These are phyloP conservation scores for Camponotus fellah DNA, from an alignment of 2,888 invertebrate species.

Conservation along the genomic window DNA sequence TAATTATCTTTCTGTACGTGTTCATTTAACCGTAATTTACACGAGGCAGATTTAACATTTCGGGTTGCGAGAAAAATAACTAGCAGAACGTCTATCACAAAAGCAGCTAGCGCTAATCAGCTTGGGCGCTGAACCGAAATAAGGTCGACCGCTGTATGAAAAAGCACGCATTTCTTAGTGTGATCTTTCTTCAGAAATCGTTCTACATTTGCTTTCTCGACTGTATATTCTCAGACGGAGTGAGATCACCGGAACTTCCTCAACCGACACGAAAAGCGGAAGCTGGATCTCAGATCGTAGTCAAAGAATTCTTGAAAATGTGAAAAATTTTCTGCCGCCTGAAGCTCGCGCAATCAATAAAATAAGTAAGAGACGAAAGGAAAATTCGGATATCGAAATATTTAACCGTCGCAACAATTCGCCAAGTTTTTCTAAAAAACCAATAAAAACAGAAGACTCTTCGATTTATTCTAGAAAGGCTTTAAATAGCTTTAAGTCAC, in stretches of 20 bases:
- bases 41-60: constrained; percentile 55
- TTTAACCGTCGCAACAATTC: background rate
- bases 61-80: constrained; percentile 36
- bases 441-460: background rate
- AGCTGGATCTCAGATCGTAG: constrained; percentile 19
- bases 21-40: constrained; percentile 56
- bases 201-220: constrained; percentile 44
- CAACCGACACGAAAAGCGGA: constrained; percentile 26
- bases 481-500: constrained; percentile 36
- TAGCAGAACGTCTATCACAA: constrained; percentile 30
- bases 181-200: constrained; percentile 16
- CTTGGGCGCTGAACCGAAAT: constrained; percentile 39
- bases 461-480: background rate
- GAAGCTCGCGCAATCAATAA: background rate
- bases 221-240: constrained; percentile 59
- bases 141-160: constrained; percentile 24
- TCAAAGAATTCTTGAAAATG: constrained; percentile 19
- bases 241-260: constrained; percentile 5
- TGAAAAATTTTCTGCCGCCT: background rate
- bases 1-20: constrained; percentile 21
- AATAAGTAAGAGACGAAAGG: background rate
- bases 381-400: background rate
- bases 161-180: constrained; percentile 27
- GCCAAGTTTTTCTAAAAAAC: background rate
- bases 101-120: constrained; percentile 42